phyloP scores from a whole-genome alignment of 1,140 invertebrate species.

The Adoxophyes honmai region DNA sequence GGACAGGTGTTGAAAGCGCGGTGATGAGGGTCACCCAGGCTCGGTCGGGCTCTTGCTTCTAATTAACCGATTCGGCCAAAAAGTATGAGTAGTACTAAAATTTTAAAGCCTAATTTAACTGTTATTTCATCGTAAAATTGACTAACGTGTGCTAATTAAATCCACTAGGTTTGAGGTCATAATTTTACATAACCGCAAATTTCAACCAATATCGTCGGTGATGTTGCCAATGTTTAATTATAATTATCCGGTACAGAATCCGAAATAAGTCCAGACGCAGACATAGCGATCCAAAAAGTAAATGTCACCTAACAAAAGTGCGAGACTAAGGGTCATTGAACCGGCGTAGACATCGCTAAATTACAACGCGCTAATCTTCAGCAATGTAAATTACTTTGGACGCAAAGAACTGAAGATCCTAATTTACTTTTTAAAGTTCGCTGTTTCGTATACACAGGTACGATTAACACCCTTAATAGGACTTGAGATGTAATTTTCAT shows the following conservation, averaged over 20 bases:
- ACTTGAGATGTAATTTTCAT: too few relatives aligned
- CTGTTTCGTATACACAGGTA: background rate
- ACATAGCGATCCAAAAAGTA: conserved; percentile 39
- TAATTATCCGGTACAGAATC: conserved; percentile 4
- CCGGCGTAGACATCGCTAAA: background rate
- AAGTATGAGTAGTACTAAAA: background rate
- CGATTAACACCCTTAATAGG: too few relatives aligned
- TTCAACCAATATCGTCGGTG: background rate
- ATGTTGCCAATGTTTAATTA: conserved; percentile 2
- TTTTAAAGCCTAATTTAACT: background rate
- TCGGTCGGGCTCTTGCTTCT: conserved; percentile 15
- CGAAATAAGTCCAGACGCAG: conserved; percentile 52
- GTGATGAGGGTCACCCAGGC: conserved; percentile 32
- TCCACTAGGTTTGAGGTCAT: background rate
- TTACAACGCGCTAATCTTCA: conserved; percentile 7
- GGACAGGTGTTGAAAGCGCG: conserved; percentile 36
- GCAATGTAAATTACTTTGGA: background rate
- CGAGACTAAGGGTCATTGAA: conserved; percentile 20
- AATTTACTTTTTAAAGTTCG: background rate
- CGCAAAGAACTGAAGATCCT: background rate
- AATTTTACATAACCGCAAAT: conserved; percentile 8
- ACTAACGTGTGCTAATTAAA: conserved; percentile 1
- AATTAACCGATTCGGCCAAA: conserved; percentile 29
- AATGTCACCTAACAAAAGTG: conserved; percentile 60
- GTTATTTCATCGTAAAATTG: background rate